Evolutionary conservation across 2,888 invertebrate species (phyloP), one percentile per base, ranked within the genome.

Genomic region (Drosophila neoperkinsi): DNA sequence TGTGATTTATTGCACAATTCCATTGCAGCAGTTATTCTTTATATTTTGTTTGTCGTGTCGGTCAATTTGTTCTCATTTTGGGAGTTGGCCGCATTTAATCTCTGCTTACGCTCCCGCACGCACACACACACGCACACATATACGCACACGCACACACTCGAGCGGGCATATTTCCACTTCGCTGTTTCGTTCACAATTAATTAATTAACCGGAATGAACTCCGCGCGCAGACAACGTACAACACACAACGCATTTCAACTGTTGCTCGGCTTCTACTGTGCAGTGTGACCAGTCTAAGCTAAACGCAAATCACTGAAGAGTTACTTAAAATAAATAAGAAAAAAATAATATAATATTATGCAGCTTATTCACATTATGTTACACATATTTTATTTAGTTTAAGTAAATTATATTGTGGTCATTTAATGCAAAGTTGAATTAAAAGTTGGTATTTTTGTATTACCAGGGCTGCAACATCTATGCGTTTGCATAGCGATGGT

Each of bases 71-170:
- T 87, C 82, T 85, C 81, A 79, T 79, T 91, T 88, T 84, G 90
- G 91, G 91, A 90, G 91, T 90, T 91, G 91, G 77, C 87, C 82
- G 81, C 64, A 65, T 67, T 75, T 74, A 79, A 79, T 79, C 78
- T 77, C 67, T 74, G 71, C 78, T 84, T 81, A 82, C 91, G 77
- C 79, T 80, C 76, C 72, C 77, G 66, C 79, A 79, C 74, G 70
- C 77, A 53, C 71, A 80, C 79, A 70, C 60, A 73, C 6, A 36
- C 36, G 16, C 36, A 36, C 36, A 36, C 13, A 34, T 16, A 34
- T 50, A 65, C 63, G 46, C 9, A 53, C 56, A 71, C 60, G 49
- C 71, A 72, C 52, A 66, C 76, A 65, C 64, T 69, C 57, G 71
- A 66, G 71, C 74, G 75, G 52, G 52, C 82, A 80, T 80, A 63